Evolutionary conservation across 2,797 vertebrate genomes (phyloP), one percentile per base, ranked within the genome.

Genomic region (Tadarida brasiliensis): DNA sequence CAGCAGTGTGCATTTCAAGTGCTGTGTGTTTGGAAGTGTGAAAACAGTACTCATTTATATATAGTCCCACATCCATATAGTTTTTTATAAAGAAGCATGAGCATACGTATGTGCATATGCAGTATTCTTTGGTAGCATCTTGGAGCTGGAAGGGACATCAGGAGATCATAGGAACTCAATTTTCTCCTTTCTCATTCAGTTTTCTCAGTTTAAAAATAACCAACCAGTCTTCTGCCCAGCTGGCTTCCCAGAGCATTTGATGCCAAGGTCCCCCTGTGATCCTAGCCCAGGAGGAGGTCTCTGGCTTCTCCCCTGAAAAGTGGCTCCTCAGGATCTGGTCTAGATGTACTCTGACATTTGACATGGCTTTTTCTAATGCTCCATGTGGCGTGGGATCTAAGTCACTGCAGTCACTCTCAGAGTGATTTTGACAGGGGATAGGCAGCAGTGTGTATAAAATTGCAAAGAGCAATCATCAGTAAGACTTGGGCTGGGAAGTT

Each of bases 181-280:
- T 81, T 81, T 91, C 80, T 89, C 10, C 76, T 67, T 94, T 94
- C 47, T 20, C 47, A 71, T 91, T 96, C 63, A 86, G 74, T 77
- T 88, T 93, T 90, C 83, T 92, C 70, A 19, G 20, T 96, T 97
- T 91, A 92, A 94, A 95, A 97, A 92, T 90, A 95, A 92, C 68
- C 67, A 81, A 17, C 17, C 85, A 88, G 70, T 47, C 49, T 93
- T 95, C 33, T 94, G 87, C 65, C 47, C 85, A 81, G 44, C 91
- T 88, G 87, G 92, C 87, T 82, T 85, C 73, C 30, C 4, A 77
- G 92, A 95, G 49, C 61, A 6, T 77, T 70, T 54, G 90, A 95
- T 65, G 88, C 63, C 67, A n/a, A 30, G 73, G 63, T 67, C 7
- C 30, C 9, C 51, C 57, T 16, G 14, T 74, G 88, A 67, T 44